Percentiles rank a stretch among this genome's conserved stretches.
Evolutionary conservation across 1,140 invertebrate genomes (phyloP).

Genomic region (Tigriopus japonicus): DNA sequence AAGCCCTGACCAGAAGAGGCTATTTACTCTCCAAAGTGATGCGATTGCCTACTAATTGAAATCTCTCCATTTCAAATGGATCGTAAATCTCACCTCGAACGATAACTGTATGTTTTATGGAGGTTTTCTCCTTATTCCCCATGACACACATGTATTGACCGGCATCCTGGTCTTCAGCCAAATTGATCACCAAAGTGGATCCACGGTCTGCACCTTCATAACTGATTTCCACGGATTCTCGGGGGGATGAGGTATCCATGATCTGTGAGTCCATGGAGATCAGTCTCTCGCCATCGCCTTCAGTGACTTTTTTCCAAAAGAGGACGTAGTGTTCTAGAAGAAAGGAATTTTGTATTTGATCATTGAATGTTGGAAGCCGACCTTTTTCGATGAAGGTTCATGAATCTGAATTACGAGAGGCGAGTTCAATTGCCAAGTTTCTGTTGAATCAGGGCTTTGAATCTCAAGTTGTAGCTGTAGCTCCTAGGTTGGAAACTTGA

Average conservation of each 20-base stretch:
- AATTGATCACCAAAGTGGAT: slow-evolving; percentile 4
- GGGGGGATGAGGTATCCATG: not conserved
- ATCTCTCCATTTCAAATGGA: no score
- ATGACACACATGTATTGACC: slow-evolving; percentile 4
- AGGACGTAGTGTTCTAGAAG: not conserved
- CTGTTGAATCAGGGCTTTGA: no score
- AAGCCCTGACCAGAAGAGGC: no score
- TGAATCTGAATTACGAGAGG: no score
- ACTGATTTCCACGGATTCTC: not conserved
- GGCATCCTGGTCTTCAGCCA: slow-evolving; percentile 8
- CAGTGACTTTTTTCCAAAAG: not conserved
- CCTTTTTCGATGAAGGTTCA: no score
- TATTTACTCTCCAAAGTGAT: no score
- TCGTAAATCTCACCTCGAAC: not conserved
- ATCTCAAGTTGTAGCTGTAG: no score
- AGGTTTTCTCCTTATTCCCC: not conserved
- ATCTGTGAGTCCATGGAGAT: not conserved
- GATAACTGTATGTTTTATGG: slow-evolving; percentile 3
- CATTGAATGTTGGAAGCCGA: no score
- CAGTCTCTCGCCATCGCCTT: not conserved
- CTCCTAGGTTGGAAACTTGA: no score
- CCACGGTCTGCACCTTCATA: not conserved
- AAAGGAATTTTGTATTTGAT: not conserved
- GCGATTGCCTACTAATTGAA: no score
- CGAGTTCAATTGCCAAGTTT: no score